Percentiles rank a stretch among this genome's conserved stretches.
Conservation (phyloP, 2,888 invertebrate genomes). For the Mythimna impura region DNA sequence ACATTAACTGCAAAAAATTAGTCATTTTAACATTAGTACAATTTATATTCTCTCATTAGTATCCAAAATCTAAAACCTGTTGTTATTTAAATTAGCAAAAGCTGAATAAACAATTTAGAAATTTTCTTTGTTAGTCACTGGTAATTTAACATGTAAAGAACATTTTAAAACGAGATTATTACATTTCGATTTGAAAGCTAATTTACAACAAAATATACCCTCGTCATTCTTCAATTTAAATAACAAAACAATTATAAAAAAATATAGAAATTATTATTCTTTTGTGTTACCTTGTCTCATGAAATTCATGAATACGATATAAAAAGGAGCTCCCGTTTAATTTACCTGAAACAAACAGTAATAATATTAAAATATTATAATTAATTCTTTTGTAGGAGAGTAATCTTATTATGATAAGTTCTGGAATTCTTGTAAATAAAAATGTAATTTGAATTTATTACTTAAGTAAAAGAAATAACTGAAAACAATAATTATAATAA, state of each 20-base stretch:
- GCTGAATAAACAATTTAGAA: neutral
- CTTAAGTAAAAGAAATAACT: constrained; percentile 9
- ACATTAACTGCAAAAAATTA: neutral
- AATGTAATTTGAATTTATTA: constrained; percentile 25
- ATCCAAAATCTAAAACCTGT: neutral
- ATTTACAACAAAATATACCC: constrained; percentile 23
- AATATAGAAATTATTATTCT: constrained; percentile 36
- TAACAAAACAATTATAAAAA: constrained; percentile 54
- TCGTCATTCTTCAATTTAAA: constrained; percentile 39
- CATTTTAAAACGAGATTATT: neutral
- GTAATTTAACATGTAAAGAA: neutral
- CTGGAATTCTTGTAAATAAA: constrained; percentile 38
- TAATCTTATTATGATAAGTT: constrained; percentile 56
- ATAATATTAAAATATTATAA: constrained; percentile 65
- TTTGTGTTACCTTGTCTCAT: constrained; percentile 62
- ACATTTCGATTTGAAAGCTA: neutral
- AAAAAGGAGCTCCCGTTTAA: constrained; percentile 50
- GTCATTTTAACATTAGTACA: neutral
- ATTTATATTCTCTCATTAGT: neutral
- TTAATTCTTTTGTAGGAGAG: constrained; percentile 59
- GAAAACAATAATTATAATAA: constrained; percentile 10
- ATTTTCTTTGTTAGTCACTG: neutral
- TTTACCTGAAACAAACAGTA: constrained; percentile 66
- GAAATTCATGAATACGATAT: constrained; percentile 63
- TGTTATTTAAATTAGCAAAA: neutral